A percentile compares a stretch with the other conserved stretches of the same genome.
phyloP scores from a whole-genome alignment of 2,113 vertebrate species.

The Datnioides undecimradiatus region DNA sequence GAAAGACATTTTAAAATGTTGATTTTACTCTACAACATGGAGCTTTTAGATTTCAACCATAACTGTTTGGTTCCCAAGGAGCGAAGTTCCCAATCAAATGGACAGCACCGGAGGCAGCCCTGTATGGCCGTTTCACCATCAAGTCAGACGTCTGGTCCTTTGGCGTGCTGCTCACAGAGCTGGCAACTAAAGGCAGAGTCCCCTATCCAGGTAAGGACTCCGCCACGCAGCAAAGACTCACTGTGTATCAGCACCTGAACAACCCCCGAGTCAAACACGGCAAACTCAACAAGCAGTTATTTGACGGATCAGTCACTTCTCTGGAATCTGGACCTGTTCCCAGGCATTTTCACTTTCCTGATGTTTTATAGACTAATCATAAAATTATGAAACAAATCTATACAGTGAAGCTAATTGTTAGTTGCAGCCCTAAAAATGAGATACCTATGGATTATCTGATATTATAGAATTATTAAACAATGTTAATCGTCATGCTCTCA shows the following conservation, averaged over 20 bases:
- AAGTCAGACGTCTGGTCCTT: constrained; percentile 99
- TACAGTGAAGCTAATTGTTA: neutral
- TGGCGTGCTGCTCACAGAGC: constrained; percentile 94
- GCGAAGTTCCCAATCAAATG: constrained; percentile 99
- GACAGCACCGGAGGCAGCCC: constrained; percentile 95
- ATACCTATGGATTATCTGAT: neutral
- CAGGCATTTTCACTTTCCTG: too few relatives aligned
- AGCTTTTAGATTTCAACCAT: neutral
- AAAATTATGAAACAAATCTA: neutral
- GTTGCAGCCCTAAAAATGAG: neutral
- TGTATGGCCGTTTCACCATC: constrained; percentile 98
- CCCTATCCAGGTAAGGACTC: constrained; percentile 91
- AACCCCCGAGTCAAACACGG: neutral
- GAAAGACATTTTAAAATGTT: neutral
- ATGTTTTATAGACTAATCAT: neutral
- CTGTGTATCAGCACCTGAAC: neutral
- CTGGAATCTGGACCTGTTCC: too few relatives aligned
- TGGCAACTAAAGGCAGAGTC: constrained; percentile 97
- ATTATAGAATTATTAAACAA: neutral
- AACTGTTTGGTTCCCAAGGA: constrained; percentile 81
- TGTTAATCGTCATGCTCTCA: neutral
- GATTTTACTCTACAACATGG: neutral
- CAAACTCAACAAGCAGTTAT: neutral
- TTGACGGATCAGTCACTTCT: neutral
- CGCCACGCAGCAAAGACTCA: neutral